These are phyloP conservation scores for Aplysina aerophoba DNA, from an alignment of 37 sponge, comb jelly and placozoan species.

Conservation along the genomic window DNA sequence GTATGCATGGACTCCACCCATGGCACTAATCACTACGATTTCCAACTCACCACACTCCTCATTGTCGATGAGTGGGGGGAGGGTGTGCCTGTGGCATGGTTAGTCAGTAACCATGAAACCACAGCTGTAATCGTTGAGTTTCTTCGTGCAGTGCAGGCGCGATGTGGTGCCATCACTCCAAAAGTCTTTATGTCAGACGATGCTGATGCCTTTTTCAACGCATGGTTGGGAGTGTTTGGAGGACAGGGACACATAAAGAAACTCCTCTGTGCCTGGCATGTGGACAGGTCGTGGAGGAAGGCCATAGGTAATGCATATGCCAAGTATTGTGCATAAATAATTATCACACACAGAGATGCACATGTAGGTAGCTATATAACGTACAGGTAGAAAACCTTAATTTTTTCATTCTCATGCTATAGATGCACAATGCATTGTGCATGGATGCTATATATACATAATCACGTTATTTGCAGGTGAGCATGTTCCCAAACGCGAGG, in stretches of 20 bases:
- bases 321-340: too few relatives aligned
- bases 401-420: too few relatives aligned
- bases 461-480: too few relatives aligned
- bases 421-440: too few relatives aligned
- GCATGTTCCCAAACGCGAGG: too few relatives aligned
- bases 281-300: slow-evolving; percentile 62
- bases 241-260: slow-evolving; percentile 29
- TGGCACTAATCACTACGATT: slow-evolving; percentile 50
- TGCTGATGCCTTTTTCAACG: slow-evolving; percentile 60
- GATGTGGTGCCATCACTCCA: slow-evolving; percentile 29
- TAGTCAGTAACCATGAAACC: slow-evolving; percentile 48
- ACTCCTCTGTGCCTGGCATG: slow-evolving; percentile 62
- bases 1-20: slow-evolving; percentile 50
- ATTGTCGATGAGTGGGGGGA: slow-evolving; percentile 73
- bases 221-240: slow-evolving; percentile 59
- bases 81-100: slow-evolving; percentile 65
- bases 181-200: slow-evolving; percentile 55
- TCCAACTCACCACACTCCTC: slow-evolving; percentile 43
- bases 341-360: too few relatives aligned
- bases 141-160: slow-evolving; percentile 19
- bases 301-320: slow-evolving; percentile 6
- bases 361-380: too few relatives aligned
- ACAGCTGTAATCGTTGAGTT: slow-evolving; percentile 28
- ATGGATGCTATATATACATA: too few relatives aligned
- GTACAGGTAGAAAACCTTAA: too few relatives aligned